Base-by-base conservation (phyloP, 2,888 invertebrate species). In the Acronicta aceris region DNA sequence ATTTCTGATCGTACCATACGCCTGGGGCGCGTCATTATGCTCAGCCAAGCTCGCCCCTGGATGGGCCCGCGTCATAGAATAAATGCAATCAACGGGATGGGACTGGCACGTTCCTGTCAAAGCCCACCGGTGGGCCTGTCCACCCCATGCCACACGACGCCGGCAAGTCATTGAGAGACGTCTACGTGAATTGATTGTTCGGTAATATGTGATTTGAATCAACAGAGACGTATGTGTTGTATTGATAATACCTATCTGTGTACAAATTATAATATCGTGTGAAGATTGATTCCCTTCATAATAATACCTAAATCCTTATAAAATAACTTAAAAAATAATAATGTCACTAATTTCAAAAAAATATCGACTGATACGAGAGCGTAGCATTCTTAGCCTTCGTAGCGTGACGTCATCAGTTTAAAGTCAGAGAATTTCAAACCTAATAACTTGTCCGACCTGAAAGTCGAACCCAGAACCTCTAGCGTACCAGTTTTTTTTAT, bases 71-170 rank as follows among this genome's bases (percentile, higher is more conserved):
- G 76, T 80, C 81, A 82, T 78, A 79, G 79, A 84, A 83, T 80
- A 85, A 85, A 85, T 81, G 85, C 85, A 85, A 86, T 85, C 83
- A 82, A 71, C 56, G 71, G 51, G 74, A 81, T 82, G 73, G 77
- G 70, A 80, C 73, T 76, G 71, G 80, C 86, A 85, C 85, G 86
- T 85, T 65, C 79, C 62, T 79, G 75, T 81, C 82, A 82, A 51
- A 70, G 67, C 70, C 76, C 79, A 77, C 68, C 73, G 68, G 74
- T 79, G 81, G 65, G 70, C 66, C 62, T 73, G 71, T 71, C 65
- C 54, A 66, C 76, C 65, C 61, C 50, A 52, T 63, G 73, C 74
- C 69, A 61, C 72, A 74, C 76, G 71, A 76, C 71, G 79, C 67
- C 82, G 74, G 84, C 76, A 78, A 82, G 79, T 80, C 79, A 80